Evolutionary conservation across 1,140 invertebrate species (phyloP), one percentile per base, ranked within the genome.

Genomic region (Aricia agestis): DNA sequence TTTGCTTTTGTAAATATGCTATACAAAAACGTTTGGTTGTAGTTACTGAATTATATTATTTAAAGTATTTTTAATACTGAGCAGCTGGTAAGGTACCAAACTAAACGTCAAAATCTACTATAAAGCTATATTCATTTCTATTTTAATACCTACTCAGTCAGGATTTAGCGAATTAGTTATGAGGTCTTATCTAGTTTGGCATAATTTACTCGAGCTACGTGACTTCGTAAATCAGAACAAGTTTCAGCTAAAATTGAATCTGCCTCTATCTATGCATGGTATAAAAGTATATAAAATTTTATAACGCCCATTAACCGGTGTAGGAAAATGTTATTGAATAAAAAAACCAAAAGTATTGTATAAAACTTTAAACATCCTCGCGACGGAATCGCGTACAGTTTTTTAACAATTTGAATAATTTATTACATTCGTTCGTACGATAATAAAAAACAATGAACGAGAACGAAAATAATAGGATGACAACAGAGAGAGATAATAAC

Each of bases 401-500:
- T 59, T 59, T 63, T 63, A 63, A 63, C 59, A 63, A 63, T 63
- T 63, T 63, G 17, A 63, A 63, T 63, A 63, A 63, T 63, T 63
- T 11, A 63, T 63, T 63, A 52, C 45, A 52, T 63, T 63, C 59
- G 11, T 9, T 65, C 19, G 59, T 70, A 18, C 58, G 61, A 41
- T 41, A 18, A 42, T 25, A 32, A 69, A 41, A 61, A 19, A 63
- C 63, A 70, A 65, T 61, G 68, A 70, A 70, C 32, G 13, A 52
- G 68, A 63, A 41, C 45, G 45, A 61, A 63, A 70, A 65, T 70
- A 70, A 65, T 70, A 61, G 58, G 59, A 45, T 42, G 41, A 70
- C 68, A 70, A 70, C 41, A 25, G 36, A 70, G 36, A 70, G 41
- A 70, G 66, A 70, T 70, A 45, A 61, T 61, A 15, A 63, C 59